A percentile compares a stretch with the other conserved stretches of the same genome.
Conservation (phyloP, 2,797 vertebrate species). For the Okamejei kenojei region DNA sequence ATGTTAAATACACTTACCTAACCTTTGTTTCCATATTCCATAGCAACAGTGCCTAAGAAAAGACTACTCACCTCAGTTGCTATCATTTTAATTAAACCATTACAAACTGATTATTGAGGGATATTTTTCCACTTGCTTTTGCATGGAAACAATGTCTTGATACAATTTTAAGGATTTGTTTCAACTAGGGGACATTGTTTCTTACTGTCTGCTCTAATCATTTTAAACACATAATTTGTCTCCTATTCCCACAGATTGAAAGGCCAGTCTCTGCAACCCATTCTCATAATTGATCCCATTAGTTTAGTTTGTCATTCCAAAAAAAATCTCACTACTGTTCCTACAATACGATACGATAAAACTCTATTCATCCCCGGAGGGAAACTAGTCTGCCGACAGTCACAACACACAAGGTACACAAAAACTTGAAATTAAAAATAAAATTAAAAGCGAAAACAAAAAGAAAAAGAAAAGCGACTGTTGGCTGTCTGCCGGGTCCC, state of each 20-base stretch:
- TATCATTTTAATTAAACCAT: background rate
- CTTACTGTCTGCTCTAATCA: background rate
- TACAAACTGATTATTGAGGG: background rate
- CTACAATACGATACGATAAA: too few relatives aligned
- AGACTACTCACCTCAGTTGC: background rate
- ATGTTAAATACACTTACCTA: background rate
- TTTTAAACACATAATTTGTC: background rate
- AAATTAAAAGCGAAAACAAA: too few relatives aligned
- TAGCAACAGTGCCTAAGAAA: background rate
- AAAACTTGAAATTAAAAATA: too few relatives aligned
- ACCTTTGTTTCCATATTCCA: background rate
- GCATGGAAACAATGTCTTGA: background rate
- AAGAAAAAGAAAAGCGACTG: too few relatives aligned
- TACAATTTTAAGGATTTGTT: background rate
- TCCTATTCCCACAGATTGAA: background rate
- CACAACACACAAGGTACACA: too few relatives aligned
- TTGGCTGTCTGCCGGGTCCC: too few relatives aligned
- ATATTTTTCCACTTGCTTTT: background rate
- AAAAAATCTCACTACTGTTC: background rate
- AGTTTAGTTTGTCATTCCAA: background rate
- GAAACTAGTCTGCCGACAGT: too few relatives aligned
- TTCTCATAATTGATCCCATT: background rate
- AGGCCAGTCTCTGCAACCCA: background rate
- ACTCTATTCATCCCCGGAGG: too few relatives aligned
- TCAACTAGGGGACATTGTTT: background rate